phyloP scores from a whole-genome alignment of 2,113 vertebrate genomes.

The Geococcyx californianus region DNA sequence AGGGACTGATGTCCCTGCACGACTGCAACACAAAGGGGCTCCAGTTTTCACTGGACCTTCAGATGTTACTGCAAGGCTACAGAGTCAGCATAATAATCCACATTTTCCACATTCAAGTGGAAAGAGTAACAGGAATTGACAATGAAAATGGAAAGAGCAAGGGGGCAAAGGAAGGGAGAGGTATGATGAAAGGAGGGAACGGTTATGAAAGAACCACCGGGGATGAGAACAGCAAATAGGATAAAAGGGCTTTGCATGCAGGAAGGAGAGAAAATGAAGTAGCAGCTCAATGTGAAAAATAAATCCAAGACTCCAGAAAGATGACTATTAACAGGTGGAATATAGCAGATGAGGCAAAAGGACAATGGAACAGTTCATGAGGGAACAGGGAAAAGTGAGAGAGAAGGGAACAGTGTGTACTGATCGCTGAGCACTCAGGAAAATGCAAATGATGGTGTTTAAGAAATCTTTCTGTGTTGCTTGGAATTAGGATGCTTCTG shows the following conservation, averaged over 20 bases:
- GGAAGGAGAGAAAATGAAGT: neutral
- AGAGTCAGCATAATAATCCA: neutral
- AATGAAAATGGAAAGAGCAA: neutral
- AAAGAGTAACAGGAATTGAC: neutral
- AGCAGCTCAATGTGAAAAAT: neutral
- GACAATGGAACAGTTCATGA: neutral
- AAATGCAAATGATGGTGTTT: constrained; percentile 25
- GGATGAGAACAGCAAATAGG: neutral
- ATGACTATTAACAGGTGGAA: neutral
- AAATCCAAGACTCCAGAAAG: neutral
- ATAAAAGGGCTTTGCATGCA: neutral
- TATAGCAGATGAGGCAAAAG: neutral
- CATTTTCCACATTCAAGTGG: neutral
- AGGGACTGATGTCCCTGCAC: neutral
- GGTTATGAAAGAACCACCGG: fast-evolving
- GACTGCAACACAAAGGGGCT: neutral
- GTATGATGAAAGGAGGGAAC: neutral
- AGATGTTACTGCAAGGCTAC: neutral
- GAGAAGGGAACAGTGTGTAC: neutral
- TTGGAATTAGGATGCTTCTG: constrained; percentile 38
- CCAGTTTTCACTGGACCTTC: neutral
- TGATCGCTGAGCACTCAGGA: constrained; percentile 13
- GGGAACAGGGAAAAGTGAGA: neutral
- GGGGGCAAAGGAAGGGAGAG: neutral
- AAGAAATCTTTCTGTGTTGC: constrained; percentile 21